Conservation (phyloP, 2,797 vertebrate species). For the Coilia nasus region DNA sequence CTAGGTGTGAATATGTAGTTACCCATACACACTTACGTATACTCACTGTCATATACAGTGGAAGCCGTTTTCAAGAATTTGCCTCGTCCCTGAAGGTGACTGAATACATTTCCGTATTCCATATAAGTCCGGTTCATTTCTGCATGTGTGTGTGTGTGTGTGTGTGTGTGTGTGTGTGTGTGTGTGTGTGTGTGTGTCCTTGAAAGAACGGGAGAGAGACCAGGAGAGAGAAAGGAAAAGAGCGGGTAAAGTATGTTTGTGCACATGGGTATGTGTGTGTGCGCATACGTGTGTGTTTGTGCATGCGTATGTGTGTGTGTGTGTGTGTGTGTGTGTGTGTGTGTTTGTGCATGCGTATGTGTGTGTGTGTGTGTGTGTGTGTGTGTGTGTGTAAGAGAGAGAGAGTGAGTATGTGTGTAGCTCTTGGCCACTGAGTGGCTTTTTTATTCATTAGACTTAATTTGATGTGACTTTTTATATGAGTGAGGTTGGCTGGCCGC, state of each 20-base stretch:
- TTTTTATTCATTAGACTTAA: constrained; percentile 66
- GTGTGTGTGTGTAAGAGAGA: background rate
- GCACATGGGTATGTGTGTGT: too few species aligned
- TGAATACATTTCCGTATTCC: constrained; percentile 45
- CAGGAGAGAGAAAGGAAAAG: background rate
- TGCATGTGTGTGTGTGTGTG: background rate
- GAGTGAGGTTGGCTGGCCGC: constrained; percentile 59
- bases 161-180: constrained; percentile 40
- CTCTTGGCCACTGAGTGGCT: constrained; percentile 53
- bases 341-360: constrained; percentile 28
- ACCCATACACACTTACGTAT: constrained; percentile 35
- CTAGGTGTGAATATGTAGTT: constrained; percentile 37
- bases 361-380: constrained; percentile 22
- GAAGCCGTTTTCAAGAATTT: constrained; percentile 42
- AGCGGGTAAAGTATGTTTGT: background rate
- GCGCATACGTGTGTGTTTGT: too few species aligned
- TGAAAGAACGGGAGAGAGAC: too few species aligned
- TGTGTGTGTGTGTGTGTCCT: too few species aligned
- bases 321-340: constrained; percentile 16
- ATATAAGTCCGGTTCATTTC: constrained; percentile 9
- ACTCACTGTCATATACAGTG: constrained; percentile 24
- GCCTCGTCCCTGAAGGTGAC: constrained; percentile 41
- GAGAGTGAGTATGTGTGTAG: constrained; percentile 37
- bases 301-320: constrained; percentile 29
- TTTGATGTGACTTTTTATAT: constrained; percentile 73